Percentiles rank a stretch among this genome's conserved stretches.
phyloP scores from a whole-genome alignment of 2,113 vertebrate species.

The Diglossa brunneiventris region DNA sequence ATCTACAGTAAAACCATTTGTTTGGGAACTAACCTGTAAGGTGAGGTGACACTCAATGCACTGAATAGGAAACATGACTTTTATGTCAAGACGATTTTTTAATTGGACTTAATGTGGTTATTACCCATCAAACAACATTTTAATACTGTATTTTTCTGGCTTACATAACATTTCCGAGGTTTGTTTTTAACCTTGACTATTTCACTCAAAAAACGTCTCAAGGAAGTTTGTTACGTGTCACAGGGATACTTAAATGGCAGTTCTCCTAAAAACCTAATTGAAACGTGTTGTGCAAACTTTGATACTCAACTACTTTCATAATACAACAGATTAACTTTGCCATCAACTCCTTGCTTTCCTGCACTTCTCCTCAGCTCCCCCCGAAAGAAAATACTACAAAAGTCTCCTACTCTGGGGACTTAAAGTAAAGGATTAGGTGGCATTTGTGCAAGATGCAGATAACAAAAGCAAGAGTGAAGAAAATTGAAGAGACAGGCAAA shows the following conservation, averaged over 20 bases:
- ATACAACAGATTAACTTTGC: constrained; percentile 69
- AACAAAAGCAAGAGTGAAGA: constrained; percentile 83
- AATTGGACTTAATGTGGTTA: neutral
- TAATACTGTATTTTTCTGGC: neutral
- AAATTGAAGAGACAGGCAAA: constrained; percentile 89
- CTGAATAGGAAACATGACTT: neutral
- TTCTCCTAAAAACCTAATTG: constrained; percentile 3
- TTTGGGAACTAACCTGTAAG: neutral
- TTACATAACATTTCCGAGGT: accelerated
- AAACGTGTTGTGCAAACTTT: neutral
- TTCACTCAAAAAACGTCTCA: neutral
- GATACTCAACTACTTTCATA: constrained; percentile 31
- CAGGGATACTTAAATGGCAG: neutral
- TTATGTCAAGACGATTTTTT: neutral
- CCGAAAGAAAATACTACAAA: constrained; percentile 62
- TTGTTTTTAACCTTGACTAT: neutral
- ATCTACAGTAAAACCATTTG: neutral
- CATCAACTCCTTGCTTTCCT: constrained; percentile 49
- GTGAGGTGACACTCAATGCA: neutral
- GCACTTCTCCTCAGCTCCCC: constrained; percentile 20
- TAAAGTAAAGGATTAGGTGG: constrained; percentile 75
- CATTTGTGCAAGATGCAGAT: constrained; percentile 80
- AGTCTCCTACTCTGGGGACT: constrained; percentile 58
- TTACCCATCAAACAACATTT: neutral
- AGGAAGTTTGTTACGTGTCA: neutral